phyloP scores from a whole-genome alignment of 2,113 vertebrate genomes.

The Propithecus coquereli region DNA sequence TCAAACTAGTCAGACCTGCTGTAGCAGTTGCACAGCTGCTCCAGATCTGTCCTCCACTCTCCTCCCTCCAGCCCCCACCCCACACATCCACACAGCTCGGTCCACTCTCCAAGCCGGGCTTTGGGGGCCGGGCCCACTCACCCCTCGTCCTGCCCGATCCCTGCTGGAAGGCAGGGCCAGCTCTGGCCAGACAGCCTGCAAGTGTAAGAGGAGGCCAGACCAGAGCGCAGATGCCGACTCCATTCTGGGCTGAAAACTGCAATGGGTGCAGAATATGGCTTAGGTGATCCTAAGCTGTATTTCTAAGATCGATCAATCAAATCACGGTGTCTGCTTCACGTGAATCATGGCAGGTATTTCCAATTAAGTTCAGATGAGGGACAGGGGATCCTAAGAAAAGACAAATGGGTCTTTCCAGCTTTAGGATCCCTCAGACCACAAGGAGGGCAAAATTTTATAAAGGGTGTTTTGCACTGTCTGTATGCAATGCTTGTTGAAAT shows the following conservation, averaged over 20 bases:
- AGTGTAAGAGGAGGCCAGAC: not conserved
- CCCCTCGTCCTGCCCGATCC: not conserved
- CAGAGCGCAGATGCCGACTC: not conserved
- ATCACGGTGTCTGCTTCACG: not conserved
- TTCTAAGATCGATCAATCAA: not conserved
- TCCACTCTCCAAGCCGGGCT: constrained; percentile 56
- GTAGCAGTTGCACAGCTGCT: constrained; percentile 79
- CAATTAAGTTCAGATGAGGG: not conserved
- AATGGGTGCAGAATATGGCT: not conserved
- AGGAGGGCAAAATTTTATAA: constrained; percentile 2
- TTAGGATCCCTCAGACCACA: not conserved
- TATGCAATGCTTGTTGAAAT: not conserved
- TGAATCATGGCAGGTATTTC: constrained; percentile 5
- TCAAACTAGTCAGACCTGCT: constrained; percentile 90
- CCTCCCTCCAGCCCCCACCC: constrained; percentile 78
- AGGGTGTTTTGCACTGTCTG: not conserved
- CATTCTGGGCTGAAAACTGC: not conserved
- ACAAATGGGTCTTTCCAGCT: not conserved
- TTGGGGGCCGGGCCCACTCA: constrained; percentile 52
- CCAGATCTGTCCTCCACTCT: constrained; percentile 75
- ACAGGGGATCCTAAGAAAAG: not conserved
- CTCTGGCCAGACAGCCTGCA: constrained; percentile 3
- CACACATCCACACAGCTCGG: constrained; percentile 80
- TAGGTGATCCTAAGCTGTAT: not conserved
- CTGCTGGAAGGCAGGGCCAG: constrained; percentile 16